These are phyloP conservation scores for Thripadectes ignobilis DNA, from an alignment of 2,797 vertebrate genomes.

Conservation along the genomic window DNA sequence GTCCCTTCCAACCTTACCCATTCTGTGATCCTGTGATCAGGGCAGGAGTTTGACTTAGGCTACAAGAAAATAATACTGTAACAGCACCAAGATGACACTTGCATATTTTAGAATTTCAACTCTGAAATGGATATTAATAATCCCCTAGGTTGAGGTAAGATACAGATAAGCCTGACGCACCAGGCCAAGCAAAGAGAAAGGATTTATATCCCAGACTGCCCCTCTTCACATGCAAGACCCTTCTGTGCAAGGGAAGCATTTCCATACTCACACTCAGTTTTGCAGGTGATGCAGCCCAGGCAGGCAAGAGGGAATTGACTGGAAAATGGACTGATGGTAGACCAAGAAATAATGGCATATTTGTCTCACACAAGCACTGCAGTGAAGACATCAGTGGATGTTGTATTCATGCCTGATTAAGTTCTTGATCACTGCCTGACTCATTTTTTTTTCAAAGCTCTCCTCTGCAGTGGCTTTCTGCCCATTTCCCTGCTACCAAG, in stretches of 20 bases:
- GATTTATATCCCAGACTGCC: neutral
- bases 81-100: neutral
- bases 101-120: neutral
- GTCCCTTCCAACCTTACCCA: neutral
- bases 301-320: neutral
- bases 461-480: neutral
- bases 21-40: neutral
- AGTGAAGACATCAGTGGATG: neutral
- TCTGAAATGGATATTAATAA: neutral
- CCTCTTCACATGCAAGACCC: rapidly evolving
- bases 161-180: neutral
- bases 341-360: neutral
- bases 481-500: neutral
- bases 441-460: neutral
- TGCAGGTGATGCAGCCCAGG: neutral
- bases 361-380: neutral
- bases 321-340: neutral
- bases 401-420: neutral
- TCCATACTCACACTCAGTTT: neutral
- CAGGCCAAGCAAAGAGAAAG: neutral
- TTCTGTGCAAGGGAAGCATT: neutral
- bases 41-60: neutral
- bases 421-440: neutral
- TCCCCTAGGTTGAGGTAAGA: neutral
- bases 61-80: neutral